phyloP scores from a whole-genome alignment of 2,797 vertebrate species.

The Epinephelus awoara region DNA sequence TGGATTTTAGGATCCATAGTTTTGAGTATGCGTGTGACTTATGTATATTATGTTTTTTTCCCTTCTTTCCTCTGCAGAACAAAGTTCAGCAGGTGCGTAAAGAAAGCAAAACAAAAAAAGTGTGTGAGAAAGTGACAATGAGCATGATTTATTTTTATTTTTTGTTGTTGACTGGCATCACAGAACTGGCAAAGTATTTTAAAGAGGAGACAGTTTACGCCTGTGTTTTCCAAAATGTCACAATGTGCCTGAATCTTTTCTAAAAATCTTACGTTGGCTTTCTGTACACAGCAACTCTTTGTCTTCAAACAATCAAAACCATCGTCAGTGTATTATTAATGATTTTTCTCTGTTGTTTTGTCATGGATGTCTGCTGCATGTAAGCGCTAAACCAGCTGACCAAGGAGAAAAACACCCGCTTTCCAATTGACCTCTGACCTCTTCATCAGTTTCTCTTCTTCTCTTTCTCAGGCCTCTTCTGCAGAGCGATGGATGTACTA shows the following conservation, averaged over 20 bases:
- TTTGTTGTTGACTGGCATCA: constrained; percentile 41
- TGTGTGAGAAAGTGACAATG: constrained; percentile 42
- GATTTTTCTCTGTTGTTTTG: constrained; percentile 36
- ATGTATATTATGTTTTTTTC: constrained; percentile 22
- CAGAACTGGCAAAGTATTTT: constrained; percentile 60
- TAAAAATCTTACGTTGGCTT: constrained; percentile 57
- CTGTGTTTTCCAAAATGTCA: constrained; percentile 83
- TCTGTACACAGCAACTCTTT: constrained; percentile 33
- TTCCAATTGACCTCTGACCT: constrained; percentile 60
- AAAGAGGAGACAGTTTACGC: constrained; percentile 65
- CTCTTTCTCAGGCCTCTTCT: constrained; percentile 58
- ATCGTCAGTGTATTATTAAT: constrained; percentile 36
- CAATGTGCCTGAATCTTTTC: constrained; percentile 85
- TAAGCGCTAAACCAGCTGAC: constrained; percentile 63
- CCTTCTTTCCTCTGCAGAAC: constrained; percentile 64
- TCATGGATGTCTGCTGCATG: constrained; percentile 51
- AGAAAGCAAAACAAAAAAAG: constrained; percentile 39
- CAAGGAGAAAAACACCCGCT: constrained; percentile 38
- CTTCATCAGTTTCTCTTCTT: constrained; percentile 44
- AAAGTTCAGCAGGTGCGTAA: constrained; percentile 60
- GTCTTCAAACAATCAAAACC: constrained; percentile 50
- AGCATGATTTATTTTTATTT: constrained; percentile 26
- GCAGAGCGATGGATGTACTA: constrained; percentile 46
- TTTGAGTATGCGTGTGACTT: constrained; percentile 52
- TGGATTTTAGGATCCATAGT: constrained; percentile 33